These are phyloP conservation scores for Ryuthela nishihirai DNA, from an alignment of 2,888 invertebrate genomes.

Conservation along the genomic window DNA sequence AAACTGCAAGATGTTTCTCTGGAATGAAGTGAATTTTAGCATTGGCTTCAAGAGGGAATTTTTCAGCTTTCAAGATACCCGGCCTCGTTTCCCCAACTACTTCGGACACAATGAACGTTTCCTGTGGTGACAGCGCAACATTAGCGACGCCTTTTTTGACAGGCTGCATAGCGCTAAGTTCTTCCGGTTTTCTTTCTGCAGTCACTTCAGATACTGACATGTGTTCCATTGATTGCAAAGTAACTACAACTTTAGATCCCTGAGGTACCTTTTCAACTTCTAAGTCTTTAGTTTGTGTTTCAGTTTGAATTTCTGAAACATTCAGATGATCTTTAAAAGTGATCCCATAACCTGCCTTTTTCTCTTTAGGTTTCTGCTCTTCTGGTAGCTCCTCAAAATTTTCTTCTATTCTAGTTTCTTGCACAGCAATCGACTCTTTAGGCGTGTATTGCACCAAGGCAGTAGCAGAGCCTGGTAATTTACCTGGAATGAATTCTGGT, in stretches of 20 bases:
- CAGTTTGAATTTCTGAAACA: conserved; percentile 24
- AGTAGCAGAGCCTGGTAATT: conserved; percentile 53
- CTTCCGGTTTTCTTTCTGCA: conserved; percentile 30
- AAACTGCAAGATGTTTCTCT: conserved; percentile 34
- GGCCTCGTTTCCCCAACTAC: conserved; percentile 22
- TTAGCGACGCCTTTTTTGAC: conserved; percentile 10
- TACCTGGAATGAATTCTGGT: conserved; percentile 65
- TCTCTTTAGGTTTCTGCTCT: conserved; percentile 17
- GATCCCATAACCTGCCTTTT: conserved; percentile 16
- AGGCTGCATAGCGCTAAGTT: conserved; percentile 7
- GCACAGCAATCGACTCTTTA: conserved; percentile 25
- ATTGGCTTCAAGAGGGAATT: conserved; percentile 24
- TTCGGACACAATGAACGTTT: conserved; percentile 35
- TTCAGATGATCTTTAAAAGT: conserved; percentile 26
- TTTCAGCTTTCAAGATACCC: conserved; percentile 28
- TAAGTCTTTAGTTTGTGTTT: conserved; percentile 14
- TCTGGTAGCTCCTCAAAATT: conserved; percentile 20
- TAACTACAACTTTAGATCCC: conserved; percentile 14
- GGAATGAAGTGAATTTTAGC: conserved; percentile 32
- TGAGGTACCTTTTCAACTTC: conserved; percentile 13
- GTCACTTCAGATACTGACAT: conserved; percentile 38
- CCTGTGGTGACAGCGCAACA: conserved; percentile 24
- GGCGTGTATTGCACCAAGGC: conserved; percentile 25
- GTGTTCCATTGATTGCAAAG: conserved; percentile 31
- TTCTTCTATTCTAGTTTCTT: conserved; percentile 32